These are phyloP conservation scores for Pseudomyrmex sp. DNA, from an alignment of 1,140 invertebrate species.

Conservation along the genomic window DNA sequence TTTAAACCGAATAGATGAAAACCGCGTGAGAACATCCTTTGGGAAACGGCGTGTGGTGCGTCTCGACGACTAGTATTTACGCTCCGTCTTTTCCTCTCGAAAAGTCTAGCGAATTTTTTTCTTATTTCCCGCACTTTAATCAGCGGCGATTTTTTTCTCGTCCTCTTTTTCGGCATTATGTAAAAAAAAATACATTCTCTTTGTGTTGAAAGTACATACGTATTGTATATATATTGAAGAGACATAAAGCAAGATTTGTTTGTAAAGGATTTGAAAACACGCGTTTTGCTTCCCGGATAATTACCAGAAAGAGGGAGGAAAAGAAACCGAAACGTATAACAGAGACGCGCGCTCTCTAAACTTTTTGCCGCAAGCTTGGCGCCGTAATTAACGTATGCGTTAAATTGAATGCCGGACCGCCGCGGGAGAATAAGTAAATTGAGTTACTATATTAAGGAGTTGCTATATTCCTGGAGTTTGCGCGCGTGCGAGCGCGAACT, in stretches of 20 bases:
- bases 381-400: conserved; percentile 4
- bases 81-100: background rate
- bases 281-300: no score
- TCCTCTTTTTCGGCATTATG: no score
- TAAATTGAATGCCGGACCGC: conserved; percentile 1
- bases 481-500: background rate
- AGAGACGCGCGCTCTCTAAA: background rate
- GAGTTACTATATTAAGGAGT: conserved; percentile 13
- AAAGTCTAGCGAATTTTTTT: conserved; percentile 20
- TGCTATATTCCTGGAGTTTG: no score
- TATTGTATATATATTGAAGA: no score
- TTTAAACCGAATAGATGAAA: conserved; percentile 34
- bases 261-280: no score
- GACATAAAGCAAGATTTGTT: no score
- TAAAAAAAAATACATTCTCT: no score
- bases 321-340: no score
- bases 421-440: conserved; percentile 20
- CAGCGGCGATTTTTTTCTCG: background rate
- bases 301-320: no score
- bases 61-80: conserved; percentile 8
- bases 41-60: background rate
- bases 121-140: background rate
- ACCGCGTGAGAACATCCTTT: conserved; percentile 23
- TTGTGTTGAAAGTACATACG: no score
- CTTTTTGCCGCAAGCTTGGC: background rate